Evolutionary conservation across 1,140 invertebrate species (phyloP).

Genomic region (Drosophila mauritiana): DNA sequence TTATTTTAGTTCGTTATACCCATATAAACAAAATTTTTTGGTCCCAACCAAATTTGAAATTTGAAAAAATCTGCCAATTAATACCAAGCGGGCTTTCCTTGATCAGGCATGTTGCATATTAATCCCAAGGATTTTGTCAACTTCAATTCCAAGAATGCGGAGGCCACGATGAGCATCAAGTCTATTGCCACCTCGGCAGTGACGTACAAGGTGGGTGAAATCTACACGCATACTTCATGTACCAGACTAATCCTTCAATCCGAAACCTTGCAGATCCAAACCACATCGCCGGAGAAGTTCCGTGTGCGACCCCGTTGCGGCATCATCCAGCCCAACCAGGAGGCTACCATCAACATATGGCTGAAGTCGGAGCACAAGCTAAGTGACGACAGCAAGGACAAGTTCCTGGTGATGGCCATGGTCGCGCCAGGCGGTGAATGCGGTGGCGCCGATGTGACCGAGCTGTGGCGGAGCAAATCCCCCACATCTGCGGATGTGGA

Average conservation of each 20-base stretch:
- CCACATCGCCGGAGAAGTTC: conserved; percentile 92
- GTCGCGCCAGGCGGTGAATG: conserved; percentile 4
- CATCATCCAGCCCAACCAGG: conserved; percentile 86
- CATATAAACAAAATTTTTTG: conserved; percentile 17
- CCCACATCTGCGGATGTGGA: conserved; percentile 53
- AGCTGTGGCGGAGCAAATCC: conserved; percentile 60
- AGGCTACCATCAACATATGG: conserved; percentile 66
- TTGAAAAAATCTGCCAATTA: conserved; percentile 10
- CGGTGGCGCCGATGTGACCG: conserved; percentile 36
- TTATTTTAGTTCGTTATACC: conserved; percentile 23
- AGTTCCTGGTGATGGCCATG: conserved; percentile 80
- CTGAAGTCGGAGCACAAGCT: conserved; percentile 69
- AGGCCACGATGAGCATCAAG: conserved; percentile 53
- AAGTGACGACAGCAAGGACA: conserved; percentile 62
- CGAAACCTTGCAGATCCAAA: conserved; percentile 66
- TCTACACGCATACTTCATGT: neutral
- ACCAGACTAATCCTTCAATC: conserved; percentile 65
- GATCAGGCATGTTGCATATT: conserved; percentile 78
- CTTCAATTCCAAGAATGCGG: conserved; percentile 55
- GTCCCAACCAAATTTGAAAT: conserved; percentile 22
- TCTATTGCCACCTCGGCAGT: conserved; percentile 43
- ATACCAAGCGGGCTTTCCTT: conserved; percentile 21
- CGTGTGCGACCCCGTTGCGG: conserved; percentile 94
- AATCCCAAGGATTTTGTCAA: conserved; percentile 91
- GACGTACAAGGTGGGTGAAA: conserved; percentile 61